phyloP scores from a whole-genome alignment of 2,113 vertebrate genomes.

The Rhizomys pruinosus region DNA sequence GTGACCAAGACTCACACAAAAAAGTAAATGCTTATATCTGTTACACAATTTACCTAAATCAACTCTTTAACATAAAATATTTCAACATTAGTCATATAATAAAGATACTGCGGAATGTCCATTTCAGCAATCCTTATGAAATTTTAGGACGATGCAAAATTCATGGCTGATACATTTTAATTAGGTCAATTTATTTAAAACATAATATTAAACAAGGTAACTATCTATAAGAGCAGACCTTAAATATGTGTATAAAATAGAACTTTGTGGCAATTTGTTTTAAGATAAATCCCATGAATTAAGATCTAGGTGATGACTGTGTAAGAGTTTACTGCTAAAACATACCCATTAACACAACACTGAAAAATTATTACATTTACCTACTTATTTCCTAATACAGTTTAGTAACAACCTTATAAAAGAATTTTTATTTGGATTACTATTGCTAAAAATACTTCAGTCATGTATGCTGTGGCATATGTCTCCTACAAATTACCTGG shows the following conservation, averaged over 20 bases:
- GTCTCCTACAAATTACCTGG: background rate
- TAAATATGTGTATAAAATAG: conserved; percentile 8
- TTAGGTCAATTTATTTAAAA: conserved; percentile 14
- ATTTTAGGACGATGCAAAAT: conserved; percentile 8
- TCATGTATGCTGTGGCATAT: background rate
- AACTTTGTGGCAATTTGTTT: conserved; percentile 31
- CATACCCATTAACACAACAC: background rate
- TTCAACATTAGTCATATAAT: conserved; percentile 16
- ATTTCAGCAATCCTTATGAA: conserved; percentile 4
- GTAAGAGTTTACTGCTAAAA: conserved; percentile 13
- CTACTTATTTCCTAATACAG: conserved; percentile 26
- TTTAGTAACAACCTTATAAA: conserved; percentile 47
- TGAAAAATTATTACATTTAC: conserved; percentile 23
- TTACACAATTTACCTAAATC: background rate
- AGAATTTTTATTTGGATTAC: conserved; percentile 13
- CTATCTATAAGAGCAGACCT: background rate
- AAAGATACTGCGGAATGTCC: background rate
- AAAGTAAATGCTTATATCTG: background rate
- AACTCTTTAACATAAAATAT: conserved; percentile 35
- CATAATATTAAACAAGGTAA: conserved; percentile 36
- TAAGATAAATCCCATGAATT: conserved; percentile 32
- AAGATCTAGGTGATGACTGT: background rate
- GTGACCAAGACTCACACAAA: background rate
- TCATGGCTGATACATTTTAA: background rate
- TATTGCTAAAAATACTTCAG: conserved; percentile 30